Conservation (phyloP, 2,797 vertebrate species). For the Trematomus bernacchii region DNA sequence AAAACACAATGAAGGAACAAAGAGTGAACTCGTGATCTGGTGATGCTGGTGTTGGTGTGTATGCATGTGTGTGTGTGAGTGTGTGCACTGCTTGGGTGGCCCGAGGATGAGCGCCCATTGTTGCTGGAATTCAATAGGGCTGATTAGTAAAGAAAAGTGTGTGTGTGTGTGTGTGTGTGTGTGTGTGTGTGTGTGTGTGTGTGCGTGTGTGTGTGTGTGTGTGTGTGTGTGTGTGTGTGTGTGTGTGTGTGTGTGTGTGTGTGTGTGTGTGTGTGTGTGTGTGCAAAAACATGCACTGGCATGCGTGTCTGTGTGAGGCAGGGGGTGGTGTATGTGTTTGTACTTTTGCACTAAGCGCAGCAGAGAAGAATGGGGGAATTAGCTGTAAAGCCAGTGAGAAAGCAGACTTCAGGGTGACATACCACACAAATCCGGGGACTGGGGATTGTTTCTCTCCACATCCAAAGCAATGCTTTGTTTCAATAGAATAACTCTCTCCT, state of each 20-base stretch:
- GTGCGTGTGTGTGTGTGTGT: conserved; percentile 54
- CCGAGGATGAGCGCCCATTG: conserved; percentile 84
- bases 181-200: conserved; percentile 52
- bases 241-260: conserved; percentile 53
- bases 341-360: conserved; percentile 60
- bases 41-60: conserved; percentile 61
- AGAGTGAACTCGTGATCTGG: conserved; percentile 81
- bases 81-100: conserved; percentile 84
- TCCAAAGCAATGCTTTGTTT: conserved; percentile 42
- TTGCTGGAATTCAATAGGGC: conserved; percentile 85
- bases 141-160: conserved; percentile 81
- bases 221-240: conserved; percentile 38
- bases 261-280: conserved; percentile 28
- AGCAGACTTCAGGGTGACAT: conserved; percentile 70
- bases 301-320: conserved; percentile 64
- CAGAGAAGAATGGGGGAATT: conserved; percentile 75
- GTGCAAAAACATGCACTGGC: conserved; percentile 62
- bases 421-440: conserved; percentile 64
- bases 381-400: conserved; percentile 68
- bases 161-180: conserved; percentile 38
- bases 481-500: conserved; percentile 16
- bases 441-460: conserved; percentile 49
- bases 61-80: conserved; percentile 36
- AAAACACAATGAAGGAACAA: conserved; percentile 79
- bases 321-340: conserved; percentile 63